These are phyloP conservation scores for Nesoenas mayeri DNA, from an alignment of 2,113 vertebrate species.

Conservation along the genomic window DNA sequence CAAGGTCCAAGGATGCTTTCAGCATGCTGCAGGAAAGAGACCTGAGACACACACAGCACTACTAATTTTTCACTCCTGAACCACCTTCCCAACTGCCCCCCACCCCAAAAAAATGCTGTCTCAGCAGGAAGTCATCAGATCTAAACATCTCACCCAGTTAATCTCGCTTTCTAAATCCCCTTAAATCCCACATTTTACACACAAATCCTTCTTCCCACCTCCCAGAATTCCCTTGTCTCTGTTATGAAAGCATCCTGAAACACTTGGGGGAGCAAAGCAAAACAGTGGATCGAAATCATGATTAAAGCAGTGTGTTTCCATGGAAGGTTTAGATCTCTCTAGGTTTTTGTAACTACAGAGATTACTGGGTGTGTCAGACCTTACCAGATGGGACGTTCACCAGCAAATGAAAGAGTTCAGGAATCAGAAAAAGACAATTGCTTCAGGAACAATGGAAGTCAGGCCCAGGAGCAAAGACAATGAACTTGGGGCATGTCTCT, in stretches of 20 bases:
- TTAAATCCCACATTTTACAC: not conserved
- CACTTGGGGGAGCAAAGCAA: not conserved
- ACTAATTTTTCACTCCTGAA: not conserved
- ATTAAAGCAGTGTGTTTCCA: slow-evolving; percentile 2
- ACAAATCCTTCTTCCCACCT: not conserved
- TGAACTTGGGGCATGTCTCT: not conserved
- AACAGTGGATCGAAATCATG: not conserved
- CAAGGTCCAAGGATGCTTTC: not conserved
- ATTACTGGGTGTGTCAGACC: not conserved
- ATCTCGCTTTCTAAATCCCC: not conserved
- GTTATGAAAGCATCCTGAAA: not conserved
- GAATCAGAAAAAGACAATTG: not conserved
- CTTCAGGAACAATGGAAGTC: not conserved
- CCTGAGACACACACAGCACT: not conserved
- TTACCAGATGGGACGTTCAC: not conserved
- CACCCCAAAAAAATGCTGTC: not conserved
- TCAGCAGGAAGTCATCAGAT: not conserved
- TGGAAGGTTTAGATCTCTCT: not conserved
- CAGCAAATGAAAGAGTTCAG: not conserved
- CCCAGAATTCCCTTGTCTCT: not conserved
- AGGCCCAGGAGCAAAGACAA: not conserved
- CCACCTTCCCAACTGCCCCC: not conserved
- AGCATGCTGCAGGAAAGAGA: not conserved
- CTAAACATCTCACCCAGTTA: not conserved
- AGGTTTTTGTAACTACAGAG: not conserved